Percentiles rank a stretch among this genome's conserved stretches.
phyloP scores from a whole-genome alignment of 1,140 invertebrate genomes.

The Lordiphosa mommai region DNA sequence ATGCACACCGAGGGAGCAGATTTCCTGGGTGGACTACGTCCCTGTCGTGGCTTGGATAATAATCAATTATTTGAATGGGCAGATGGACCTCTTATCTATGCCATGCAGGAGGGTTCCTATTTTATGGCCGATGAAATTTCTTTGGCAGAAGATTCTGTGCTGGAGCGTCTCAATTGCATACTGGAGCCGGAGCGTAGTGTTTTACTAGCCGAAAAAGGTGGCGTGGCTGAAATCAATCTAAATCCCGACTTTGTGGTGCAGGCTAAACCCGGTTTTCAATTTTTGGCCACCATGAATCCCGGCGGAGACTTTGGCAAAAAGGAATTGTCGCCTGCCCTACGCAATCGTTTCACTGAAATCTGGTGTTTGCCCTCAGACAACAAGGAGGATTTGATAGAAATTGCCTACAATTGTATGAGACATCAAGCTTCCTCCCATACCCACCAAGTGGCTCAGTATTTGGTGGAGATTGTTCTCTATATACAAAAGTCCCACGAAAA shows the following conservation, averaged over 20 bases:
- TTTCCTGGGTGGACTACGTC: slow-evolving; percentile 96
- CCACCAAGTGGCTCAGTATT: slow-evolving; percentile 54
- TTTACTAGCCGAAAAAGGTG: slow-evolving; percentile 93
- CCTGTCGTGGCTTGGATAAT: slow-evolving; percentile 85
- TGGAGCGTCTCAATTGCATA: slow-evolving; percentile 98
- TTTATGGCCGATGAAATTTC: slow-evolving; percentile 99
- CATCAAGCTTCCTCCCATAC: slow-evolving; percentile 6
- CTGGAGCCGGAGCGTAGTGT: slow-evolving; percentile 96
- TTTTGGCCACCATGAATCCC: slow-evolving; percentile 99
- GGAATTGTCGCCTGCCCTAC: slow-evolving; percentile 97
- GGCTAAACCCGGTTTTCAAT: slow-evolving; percentile 91
- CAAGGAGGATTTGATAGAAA: slow-evolving; percentile 85
- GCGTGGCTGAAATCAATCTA: slow-evolving; percentile 77
- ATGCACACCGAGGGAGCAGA: slow-evolving; percentile 99
- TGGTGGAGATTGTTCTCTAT: slow-evolving; percentile 69
- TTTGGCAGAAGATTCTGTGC: slow-evolving; percentile 98
- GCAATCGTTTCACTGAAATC: slow-evolving; percentile 99
- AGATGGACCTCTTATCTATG: slow-evolving; percentile 95
- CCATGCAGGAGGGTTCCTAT: slow-evolving; percentile 93
- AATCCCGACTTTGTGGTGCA: slow-evolving; percentile 83
- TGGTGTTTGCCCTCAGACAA: slow-evolving; percentile 88
- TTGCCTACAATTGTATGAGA: slow-evolving; percentile 70
- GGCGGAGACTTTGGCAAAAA: slow-evolving; percentile 99
- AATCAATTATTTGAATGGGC: slow-evolving; percentile 95
- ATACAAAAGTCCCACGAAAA: slow-evolving; percentile 81